phyloP scores from a whole-genome alignment of 2,797 vertebrate species.

The Manis javanica region DNA sequence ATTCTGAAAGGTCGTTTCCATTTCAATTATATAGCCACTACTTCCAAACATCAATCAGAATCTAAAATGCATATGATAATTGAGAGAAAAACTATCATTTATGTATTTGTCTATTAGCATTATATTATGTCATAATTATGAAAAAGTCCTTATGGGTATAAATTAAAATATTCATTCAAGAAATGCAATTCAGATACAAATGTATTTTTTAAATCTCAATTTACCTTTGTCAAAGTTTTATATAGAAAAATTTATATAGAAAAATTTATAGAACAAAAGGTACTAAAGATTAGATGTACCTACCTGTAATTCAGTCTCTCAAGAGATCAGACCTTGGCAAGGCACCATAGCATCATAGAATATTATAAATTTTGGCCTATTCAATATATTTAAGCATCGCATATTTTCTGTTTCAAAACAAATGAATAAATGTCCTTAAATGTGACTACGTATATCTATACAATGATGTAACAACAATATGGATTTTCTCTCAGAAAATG shows the following conservation, averaged over 20 bases:
- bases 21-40: background rate
- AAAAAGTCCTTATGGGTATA: background rate
- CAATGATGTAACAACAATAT: background rate
- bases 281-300: too few species aligned
- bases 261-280: too few species aligned
- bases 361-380: background rate
- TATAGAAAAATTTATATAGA: background rate
- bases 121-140: background rate
- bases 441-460: background rate
- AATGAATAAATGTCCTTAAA: background rate
- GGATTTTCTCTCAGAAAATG: background rate
- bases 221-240: background rate
- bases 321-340: too few species aligned
- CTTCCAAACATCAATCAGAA: background rate
- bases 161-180: background rate
- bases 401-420: background rate
- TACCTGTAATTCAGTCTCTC: too few species aligned
- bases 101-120: background rate
- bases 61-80: background rate
- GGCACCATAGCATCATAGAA: too few species aligned
- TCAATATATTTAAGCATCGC: background rate
- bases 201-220: background rate
- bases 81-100: background rate
- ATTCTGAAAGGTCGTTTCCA: slow-evolving; percentile 25
- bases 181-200: background rate